Evolutionary conservation across 2,113 vertebrate genomes (phyloP).

Genomic region (Carollia perspicillata): DNA sequence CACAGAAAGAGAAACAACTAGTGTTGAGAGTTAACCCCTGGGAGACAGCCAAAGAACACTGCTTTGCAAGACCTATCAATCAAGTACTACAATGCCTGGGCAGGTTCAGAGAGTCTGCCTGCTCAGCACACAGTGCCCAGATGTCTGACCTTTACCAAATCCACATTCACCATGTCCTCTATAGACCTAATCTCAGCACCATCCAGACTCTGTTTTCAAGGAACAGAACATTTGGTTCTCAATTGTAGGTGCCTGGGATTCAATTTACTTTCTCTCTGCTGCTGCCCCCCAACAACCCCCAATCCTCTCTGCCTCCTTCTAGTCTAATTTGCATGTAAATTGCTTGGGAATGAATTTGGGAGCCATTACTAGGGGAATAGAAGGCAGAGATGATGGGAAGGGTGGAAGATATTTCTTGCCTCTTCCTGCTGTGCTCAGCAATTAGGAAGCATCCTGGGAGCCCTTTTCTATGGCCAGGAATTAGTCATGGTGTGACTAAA

Average conservation of each 20-base stretch:
- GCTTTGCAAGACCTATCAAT: neutral
- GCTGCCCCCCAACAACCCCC: too few relatives aligned
- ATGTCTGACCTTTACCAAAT: neutral
- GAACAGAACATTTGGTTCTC: neutral
- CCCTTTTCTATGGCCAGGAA: neutral
- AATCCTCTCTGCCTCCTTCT: conserved; percentile 21
- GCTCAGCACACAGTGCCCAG: neutral
- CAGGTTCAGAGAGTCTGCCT: neutral
- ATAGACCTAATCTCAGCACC: neutral
- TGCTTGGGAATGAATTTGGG: conserved; percentile 35
- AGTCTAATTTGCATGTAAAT: conserved; percentile 40
- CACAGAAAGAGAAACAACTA: neutral
- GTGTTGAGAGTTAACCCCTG: neutral
- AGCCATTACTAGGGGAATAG: neutral
- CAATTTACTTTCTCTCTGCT: neutral
- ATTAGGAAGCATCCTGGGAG: conserved; percentile 4
- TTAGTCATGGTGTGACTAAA: neutral
- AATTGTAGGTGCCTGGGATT: neutral
- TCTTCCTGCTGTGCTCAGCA: neutral
- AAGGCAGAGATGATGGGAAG: neutral
- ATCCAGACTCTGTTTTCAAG: neutral
- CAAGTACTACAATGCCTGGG: neutral
- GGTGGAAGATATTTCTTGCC: neutral
- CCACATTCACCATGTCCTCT: neutral
- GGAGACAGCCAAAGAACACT: neutral